Base-by-base conservation (phyloP, 2,113 vertebrate genomes). In the Numenius arquata region DNA sequence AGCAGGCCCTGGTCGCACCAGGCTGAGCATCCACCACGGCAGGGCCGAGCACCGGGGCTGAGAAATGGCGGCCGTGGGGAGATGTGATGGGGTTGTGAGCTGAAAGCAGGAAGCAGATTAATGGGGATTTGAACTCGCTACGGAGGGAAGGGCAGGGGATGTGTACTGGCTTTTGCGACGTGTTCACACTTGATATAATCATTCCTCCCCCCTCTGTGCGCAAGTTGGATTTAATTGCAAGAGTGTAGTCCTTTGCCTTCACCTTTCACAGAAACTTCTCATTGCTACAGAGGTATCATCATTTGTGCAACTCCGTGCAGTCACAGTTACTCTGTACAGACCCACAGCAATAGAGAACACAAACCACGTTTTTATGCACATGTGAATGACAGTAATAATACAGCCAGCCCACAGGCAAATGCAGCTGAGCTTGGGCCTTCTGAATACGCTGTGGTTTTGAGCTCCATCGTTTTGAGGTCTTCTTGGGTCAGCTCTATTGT, bases 1-100 rank as follows among this genome's bases (percentile, higher is more conserved):
- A 7, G 61, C 3, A 2, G 40, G 41, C 8, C 8, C 8, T 8
- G 9, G 8, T 8, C 2, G 0, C 14, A 1, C 15, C 3, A 30
- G 6, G 2, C 20, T 29, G 59, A 41, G 45, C 34, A 6, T 1
- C 32, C 2, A 1, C 32, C 5, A 1, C 2, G 15, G 61, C 45
- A 22, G 17, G 17, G 68, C 36, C 8, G 1, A 53, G 59, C 2
- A 1, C 6, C 17, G 0, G 2, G n/a, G 55, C 27, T 23, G n/a
- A 18, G 71, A 38, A 40, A 29, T 14, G 41, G 2, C 48, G 32
- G 38, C 15, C 4, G 0, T 2, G 0, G 12, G 25, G n/a, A 45
- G 70, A 7, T 7, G 4, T 2, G 21, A 15, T 14, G 11, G 6
- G 36, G 14, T 7, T 82, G 66, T 18, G 71, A 88, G 75, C 75